These are phyloP conservation scores for Bufotes viridis DNA, from an alignment of 2,797 vertebrate genomes.

Conservation along the genomic window DNA sequence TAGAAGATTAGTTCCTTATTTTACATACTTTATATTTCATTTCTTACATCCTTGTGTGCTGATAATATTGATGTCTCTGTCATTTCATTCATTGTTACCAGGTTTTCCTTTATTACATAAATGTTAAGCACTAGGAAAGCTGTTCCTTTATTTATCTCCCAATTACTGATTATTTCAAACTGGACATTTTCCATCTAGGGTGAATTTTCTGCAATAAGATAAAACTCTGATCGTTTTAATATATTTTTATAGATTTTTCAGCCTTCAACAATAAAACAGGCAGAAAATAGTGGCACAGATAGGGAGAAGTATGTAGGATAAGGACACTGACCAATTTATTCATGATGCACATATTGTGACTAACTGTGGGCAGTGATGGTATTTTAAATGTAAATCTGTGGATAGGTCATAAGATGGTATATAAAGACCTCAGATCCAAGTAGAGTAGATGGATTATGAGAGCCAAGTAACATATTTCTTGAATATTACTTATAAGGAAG, in stretches of 20 bases:
- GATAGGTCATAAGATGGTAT: not conserved
- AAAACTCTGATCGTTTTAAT: not conserved
- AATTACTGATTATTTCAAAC: not conserved
- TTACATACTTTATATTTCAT: slow-evolving; percentile 35
- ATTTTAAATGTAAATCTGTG: not conserved
- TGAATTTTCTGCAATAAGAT: not conserved
- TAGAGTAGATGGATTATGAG: not conserved
- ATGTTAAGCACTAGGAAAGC: not conserved
- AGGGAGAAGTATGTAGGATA: not conserved
- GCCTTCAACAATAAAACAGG: not conserved
- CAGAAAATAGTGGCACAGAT: not conserved
- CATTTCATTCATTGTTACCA: slow-evolving; percentile 4
- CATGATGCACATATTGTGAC: not conserved
- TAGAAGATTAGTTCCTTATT: slow-evolving; percentile 31
- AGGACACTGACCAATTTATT: not conserved
- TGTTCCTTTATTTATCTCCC: not conserved
- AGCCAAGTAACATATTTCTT: not conserved
- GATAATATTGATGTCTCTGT: slow-evolving; percentile 34
- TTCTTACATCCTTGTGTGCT: slow-evolving; percentile 12
- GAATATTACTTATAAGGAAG: not conserved
- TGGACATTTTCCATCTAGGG: not conserved
- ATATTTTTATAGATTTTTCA: slow-evolving; percentile 5
- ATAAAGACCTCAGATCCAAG: not conserved
- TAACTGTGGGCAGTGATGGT: not conserved
- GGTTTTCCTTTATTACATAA: slow-evolving; percentile 2